Evolutionary conservation across 2,113 vertebrate species (phyloP).

Genomic region (Monarcha castaneiventris): DNA sequence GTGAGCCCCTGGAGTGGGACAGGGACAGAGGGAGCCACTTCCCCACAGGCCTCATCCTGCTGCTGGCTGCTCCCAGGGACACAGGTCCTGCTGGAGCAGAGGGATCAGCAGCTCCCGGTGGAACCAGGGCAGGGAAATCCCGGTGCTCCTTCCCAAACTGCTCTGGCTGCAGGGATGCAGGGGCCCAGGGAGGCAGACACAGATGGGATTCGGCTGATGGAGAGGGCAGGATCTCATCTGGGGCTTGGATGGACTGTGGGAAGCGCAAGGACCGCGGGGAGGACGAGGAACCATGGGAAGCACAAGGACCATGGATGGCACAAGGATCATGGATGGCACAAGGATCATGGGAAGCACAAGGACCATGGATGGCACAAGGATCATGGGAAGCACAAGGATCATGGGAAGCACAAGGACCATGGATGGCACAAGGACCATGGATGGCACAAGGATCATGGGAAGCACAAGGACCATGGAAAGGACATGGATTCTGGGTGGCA

Average conservation of each 20-base stretch:
- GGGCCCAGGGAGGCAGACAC: fast-evolving
- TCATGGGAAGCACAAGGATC: fast-evolving
- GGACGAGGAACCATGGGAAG: neutral
- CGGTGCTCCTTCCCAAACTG: fast-evolving
- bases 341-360: neutral
- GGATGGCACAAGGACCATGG: fast-evolving
- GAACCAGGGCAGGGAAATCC: neutral
- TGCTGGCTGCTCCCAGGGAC: neutral
- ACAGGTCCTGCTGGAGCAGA: fast-evolving
- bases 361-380: neutral
- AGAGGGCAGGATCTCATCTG: neutral
- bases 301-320: no score
- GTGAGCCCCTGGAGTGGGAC: neutral
- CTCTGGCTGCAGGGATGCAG: neutral
- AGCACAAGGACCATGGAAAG: fast-evolving
- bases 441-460: fast-evolving
- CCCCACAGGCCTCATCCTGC: neutral
- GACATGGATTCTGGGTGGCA: neutral
- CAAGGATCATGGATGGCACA: no score
- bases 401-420: fast-evolving
- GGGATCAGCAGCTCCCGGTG: fast-evolving
- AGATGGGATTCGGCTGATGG: fast-evolving
- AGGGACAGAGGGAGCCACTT: neutral
- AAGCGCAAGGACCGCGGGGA: neutral
- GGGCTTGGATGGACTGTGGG: neutral